These are phyloP conservation scores for Pyrrhia umbra DNA, from an alignment of 2,888 invertebrate species.

Conservation along the genomic window DNA sequence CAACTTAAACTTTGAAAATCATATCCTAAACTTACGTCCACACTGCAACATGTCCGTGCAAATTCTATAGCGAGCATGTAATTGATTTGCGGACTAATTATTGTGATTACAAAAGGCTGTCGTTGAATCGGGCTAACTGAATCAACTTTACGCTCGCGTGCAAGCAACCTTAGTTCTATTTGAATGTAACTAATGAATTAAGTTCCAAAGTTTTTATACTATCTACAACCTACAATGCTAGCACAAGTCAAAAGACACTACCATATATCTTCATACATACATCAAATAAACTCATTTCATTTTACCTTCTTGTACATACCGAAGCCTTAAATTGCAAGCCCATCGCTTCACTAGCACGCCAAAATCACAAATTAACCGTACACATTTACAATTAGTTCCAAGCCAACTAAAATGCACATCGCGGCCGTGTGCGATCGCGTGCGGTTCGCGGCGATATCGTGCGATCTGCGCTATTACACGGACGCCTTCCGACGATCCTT, in stretches of 20 bases:
- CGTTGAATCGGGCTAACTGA: neutral
- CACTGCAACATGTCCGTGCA: neutral
- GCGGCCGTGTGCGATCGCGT: constrained; percentile 55
- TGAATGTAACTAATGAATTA: no score
- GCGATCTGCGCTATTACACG: constrained; percentile 67
- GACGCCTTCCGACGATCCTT: constrained; percentile 62
- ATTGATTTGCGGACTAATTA: neutral
- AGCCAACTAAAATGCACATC: constrained; percentile 34
- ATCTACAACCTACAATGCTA: no score
- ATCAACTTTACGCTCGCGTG: neutral
- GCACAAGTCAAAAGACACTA: no score
- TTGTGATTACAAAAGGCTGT: neutral
- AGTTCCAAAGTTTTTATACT: no score
- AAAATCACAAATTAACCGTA: constrained; percentile 56
- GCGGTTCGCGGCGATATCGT: constrained; percentile 61
- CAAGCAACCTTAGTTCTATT: no score
- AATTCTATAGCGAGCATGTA: neutral
- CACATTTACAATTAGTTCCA: constrained; percentile 50
- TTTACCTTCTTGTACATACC: constrained; percentile 6
- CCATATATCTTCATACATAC: neutral
- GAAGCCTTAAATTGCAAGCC: constrained; percentile 41
- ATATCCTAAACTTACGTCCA: neutral
- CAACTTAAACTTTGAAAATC: no score
- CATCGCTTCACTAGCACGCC: constrained; percentile 25
- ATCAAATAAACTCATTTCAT: constrained; percentile 27